Evolutionary conservation across 2,888 invertebrate genomes (phyloP).

Genomic region (Drosophila kambysellisi): DNA sequence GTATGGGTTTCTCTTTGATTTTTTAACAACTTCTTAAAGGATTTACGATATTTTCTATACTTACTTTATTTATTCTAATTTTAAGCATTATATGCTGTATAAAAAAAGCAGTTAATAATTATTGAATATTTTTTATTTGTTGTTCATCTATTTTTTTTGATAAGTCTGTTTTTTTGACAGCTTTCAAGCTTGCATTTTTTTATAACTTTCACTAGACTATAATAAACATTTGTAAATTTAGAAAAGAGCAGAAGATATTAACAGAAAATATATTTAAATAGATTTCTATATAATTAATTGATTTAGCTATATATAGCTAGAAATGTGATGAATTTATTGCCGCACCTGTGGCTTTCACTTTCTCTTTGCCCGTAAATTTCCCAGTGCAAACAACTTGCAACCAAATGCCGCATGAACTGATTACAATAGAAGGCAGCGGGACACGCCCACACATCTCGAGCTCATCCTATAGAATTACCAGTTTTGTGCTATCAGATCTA

Average conservation of each 20-base stretch:
- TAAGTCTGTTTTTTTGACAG: neutral
- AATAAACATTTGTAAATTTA: neutral
- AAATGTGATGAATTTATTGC: neutral
- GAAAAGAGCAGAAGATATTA: neutral
- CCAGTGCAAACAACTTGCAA: constrained; percentile 14
- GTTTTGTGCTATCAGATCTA: constrained; percentile 69
- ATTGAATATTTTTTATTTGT: neutral
- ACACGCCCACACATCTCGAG: constrained; percentile 63
- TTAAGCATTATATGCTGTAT: neutral
- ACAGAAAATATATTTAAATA: neutral
- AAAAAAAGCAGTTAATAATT: neutral
- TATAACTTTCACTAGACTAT: neutral
- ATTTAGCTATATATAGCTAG: neutral
- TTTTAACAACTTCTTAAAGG: neutral
- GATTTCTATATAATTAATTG: neutral
- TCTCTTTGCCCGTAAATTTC: constrained; percentile 30
- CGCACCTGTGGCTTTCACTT: constrained; percentile 70
- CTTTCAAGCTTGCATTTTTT: neutral
- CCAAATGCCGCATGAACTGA: constrained; percentile 55
- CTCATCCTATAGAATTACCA: constrained; percentile 18
- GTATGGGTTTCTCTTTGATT: neutral
- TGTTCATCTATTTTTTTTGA: neutral
- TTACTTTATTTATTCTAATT: neutral
- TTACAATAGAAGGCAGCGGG: constrained; percentile 31
- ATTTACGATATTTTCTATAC: neutral